Conservation (phyloP, 2,888 invertebrate species). For the Drosophila barbarae region DNA sequence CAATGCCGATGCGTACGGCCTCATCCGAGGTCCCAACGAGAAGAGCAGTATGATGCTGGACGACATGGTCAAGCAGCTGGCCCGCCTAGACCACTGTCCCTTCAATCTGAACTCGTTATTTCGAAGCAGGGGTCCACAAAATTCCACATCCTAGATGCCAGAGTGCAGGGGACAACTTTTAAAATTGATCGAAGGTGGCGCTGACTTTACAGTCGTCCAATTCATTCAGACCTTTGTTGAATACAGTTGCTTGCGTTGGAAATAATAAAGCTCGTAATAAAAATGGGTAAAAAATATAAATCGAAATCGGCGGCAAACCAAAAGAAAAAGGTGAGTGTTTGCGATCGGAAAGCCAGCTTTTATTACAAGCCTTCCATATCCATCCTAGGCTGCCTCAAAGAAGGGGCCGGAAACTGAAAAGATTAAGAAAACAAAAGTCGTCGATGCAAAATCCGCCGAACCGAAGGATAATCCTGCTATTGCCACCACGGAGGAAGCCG, state of each 20-base stretch:
- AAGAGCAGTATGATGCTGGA: constrained; percentile 16
- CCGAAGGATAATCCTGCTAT: background rate
- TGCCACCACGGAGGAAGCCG: background rate
- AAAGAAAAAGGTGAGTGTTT: constrained; percentile 29
- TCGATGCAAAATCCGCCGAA: background rate
- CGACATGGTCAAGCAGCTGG: constrained; percentile 29
- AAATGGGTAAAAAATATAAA: constrained; percentile 44
- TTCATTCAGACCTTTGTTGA: background rate
- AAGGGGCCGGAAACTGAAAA: background rate
- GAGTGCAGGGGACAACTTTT: background rate
- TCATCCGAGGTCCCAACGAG: constrained; percentile 12
- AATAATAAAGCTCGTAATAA: background rate
- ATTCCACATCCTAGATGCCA: constrained; percentile 4
- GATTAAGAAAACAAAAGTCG: background rate
- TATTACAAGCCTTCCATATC: background rate
- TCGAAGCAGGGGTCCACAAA: constrained; percentile 4
- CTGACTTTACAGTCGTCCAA: background rate
- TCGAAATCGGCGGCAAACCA: constrained; percentile 4
- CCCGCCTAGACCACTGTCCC: constrained; percentile 20
- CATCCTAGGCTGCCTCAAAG: background rate
- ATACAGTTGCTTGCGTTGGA: background rate
- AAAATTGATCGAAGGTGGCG: constrained; percentile 8
- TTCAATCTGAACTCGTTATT: constrained; percentile 15
- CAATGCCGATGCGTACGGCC: constrained; percentile 36
- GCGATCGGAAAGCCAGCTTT: background rate